Percentiles rank a stretch among this genome's conserved stretches.
Conservation (phyloP, 2,888 invertebrate species). For the Zootermopsis nevadensis region DNA sequence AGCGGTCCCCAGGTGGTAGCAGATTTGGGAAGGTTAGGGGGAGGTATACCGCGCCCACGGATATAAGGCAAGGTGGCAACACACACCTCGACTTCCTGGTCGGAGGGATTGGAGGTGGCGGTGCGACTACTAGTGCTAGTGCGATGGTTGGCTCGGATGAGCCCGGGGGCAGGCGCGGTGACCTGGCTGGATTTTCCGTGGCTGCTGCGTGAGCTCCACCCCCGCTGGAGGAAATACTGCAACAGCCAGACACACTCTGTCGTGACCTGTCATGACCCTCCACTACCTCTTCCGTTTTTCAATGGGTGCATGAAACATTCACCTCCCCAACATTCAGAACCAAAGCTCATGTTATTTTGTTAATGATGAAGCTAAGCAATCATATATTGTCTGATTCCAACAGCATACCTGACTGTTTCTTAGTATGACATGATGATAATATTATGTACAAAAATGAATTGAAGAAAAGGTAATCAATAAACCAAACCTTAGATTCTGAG, state of each 20-base stretch:
- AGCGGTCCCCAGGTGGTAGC: constrained; percentile 73
- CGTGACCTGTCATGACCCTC: constrained; percentile 27
- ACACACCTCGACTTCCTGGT: constrained; percentile 55
- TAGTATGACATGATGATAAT: neutral
- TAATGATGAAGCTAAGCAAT: constrained; percentile 2
- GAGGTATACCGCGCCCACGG: constrained; percentile 64
- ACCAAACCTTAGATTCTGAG: neutral
- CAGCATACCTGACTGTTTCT: neutral
- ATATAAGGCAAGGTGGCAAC: constrained; percentile 64
- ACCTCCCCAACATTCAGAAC: no score
- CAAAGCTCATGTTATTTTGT: no score
- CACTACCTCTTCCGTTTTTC: neutral
- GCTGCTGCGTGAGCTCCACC: constrained; percentile 66
- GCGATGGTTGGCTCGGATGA: constrained; percentile 49
- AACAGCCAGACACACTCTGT: constrained; percentile 55
- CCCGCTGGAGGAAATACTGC: constrained; percentile 63
- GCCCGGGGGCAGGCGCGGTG: constrained; percentile 47
- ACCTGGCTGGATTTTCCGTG: constrained; percentile 47
- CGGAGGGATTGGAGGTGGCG: constrained; percentile 52
- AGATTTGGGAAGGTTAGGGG: constrained; percentile 71
- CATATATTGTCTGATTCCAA: neutral
- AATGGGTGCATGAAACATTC: neutral
- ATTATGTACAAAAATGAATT: neutral
- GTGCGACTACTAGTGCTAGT: constrained; percentile 50
- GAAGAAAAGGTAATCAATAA: neutral